Base-by-base conservation (phyloP, 2,888 invertebrate species). In the Cetonia aurata region DNA sequence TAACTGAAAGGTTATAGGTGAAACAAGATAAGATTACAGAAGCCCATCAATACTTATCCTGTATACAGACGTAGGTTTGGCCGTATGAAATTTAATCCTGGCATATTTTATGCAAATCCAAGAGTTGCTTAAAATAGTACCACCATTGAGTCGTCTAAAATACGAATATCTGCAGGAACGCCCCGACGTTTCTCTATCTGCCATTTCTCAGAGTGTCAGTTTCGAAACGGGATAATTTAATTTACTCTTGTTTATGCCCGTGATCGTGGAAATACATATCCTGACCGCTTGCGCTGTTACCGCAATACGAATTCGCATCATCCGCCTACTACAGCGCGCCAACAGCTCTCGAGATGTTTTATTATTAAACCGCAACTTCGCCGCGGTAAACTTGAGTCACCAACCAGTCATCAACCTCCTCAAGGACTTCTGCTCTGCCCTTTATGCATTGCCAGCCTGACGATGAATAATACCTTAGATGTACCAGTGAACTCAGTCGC, bases 321-420 rank as follows among this genome's bases (percentile, higher is more conserved):
- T 31, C 67, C 67, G 56, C 67, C 67, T 57, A 68, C 67, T 57
- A 46, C 17, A 33, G n/a, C 53, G 52, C 12, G 53, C 33, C 55
- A 56, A 33, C 55, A 53, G 59, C 9, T n/a, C 19, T 33, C 46
- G 37, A 41, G 56, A 68, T 56, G 57, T 68, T 68, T 68, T 68
- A 68, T 68, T 68, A 57, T 57, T 59, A 60, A 66, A 66, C 56
- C 60, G 71, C 71, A 70, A 67, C 73, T 37, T 53, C 67, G 71
- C 71, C 68, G 71, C 73, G 60, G 66, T 70, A 69, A 70, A 68
- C 69, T 71, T 70, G 71, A 75, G 74, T 75, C 75, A 77, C 71
- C 75, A 75, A 75, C 78, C 79, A 79, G 80, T 81, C 81, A 81
- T 76, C 80, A 80, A 81, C 80, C 81, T 80, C 77, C 79, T 77